Base-by-base conservation (phyloP, 2,113 vertebrate genomes). In the Aleadryas rufinucha region DNA sequence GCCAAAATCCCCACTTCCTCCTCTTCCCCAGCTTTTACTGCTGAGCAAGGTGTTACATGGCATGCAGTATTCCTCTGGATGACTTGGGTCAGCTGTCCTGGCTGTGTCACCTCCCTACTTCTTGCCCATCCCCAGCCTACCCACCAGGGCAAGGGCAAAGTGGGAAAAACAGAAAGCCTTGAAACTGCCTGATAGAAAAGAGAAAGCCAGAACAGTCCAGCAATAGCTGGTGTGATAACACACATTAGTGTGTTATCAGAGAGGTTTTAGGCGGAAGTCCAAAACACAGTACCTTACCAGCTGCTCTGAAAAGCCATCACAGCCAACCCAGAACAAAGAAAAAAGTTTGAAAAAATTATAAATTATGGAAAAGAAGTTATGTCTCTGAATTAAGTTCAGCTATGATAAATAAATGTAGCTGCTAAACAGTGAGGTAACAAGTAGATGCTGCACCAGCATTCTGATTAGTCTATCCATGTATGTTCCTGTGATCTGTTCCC, bases 281-380 rank as follows among this genome's bases (percentile, higher is more conserved):
- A 64, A 63, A 94, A 24, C 27, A 42, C 9, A 3, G 11, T 0
- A 0, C 13, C 2, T 3, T 61, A 41, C 3, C 0, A 8, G 15
- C 47, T 83, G 31, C 16, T 53, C 22, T 61, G 39, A 70, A 53
- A 7, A 70, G 49, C 20, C 26, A 28, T 60, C 27, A 39, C 49
- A 71, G 26, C 18, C 33, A 84, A 39, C 13, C 2, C 6, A 44
- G 14, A 68, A 21, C 27, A 60, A 78, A 41, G 15, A 80, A 20
- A 80, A 20, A 2, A 52, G 1, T 44, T 81, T 59, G 5, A 49
- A 54, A 86, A 83, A 74, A 33, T 33, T 1, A 2, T 17, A 42
- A 30, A 19, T 47, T 75, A 11, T 17, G 17, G 16, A 21, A 53
- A 45, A 45, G 13, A 70, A 65, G 19, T 7, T 79, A 17, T 7